phyloP scores from a whole-genome alignment of 2,888 invertebrate genomes.

The Venusia cambrica region DNA sequence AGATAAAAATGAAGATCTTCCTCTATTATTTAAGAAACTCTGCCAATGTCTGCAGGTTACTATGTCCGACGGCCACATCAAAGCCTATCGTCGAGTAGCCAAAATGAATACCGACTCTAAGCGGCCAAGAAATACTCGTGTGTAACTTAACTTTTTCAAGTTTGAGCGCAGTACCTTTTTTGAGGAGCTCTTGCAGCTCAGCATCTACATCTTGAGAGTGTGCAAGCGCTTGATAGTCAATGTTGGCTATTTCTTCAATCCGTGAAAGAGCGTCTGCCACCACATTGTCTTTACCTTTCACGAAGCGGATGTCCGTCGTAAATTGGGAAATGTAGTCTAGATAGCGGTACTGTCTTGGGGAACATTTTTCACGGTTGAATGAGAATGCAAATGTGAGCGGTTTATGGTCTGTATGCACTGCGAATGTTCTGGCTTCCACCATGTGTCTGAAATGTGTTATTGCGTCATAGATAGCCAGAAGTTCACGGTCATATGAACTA shows the following conservation, averaged over 20 bases:
- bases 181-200: background rate
- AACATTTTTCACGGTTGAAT: background rate
- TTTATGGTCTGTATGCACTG: constrained; percentile 3
- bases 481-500: constrained; percentile 2
- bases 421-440: constrained; percentile 3
- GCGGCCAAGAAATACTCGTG: no score
- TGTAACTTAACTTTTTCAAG: no score
- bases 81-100: constrained; percentile 3
- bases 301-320: background rate
- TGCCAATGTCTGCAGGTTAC: constrained; percentile 2
- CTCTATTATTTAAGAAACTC: constrained; percentile 1
- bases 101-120: constrained; percentile 1
- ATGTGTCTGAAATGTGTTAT: constrained; percentile 2
- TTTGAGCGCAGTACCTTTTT: background rate
- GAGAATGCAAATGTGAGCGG: constrained; percentile 1
- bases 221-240: background rate
- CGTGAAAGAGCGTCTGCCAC: constrained; percentile 1
- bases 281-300: constrained; percentile 1
- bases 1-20: constrained; percentile 2
- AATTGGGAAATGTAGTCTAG: constrained; percentile 2
- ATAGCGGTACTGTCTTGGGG: background rate
- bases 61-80: constrained; percentile 3
- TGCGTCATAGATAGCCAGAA: constrained; percentile 2
- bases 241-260: background rate
- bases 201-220: background rate